Evolutionary conservation across 37 sponge, comb jelly and placozoan species (phyloP), one percentile per base, ranked within the genome.

Genomic region (Spongia lamella): DNA sequence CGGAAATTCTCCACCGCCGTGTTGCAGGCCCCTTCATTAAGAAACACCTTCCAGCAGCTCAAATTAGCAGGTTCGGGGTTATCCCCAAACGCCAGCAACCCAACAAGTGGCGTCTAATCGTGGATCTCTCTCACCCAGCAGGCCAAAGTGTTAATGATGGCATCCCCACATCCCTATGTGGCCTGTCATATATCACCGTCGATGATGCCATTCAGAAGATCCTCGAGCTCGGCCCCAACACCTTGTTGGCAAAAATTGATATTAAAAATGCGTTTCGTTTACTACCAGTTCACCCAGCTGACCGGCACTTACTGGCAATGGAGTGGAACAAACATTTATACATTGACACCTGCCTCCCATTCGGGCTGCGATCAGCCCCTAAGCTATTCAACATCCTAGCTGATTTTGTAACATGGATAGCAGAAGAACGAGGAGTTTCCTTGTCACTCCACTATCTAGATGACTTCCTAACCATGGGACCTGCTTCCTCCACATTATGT

Each of bases 271-370:
- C 76, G 1, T 75, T 30, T 27, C 2, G 57, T 24, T 38, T 78
- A 19, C 31, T 78, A 1, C 79, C 68, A 19, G 68, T 78, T 3
- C 79, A 78, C 79, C 68, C 79, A 50, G 79, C 68, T 7, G 79
- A 78, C 27, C 35, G 79, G 38, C 57, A 20, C 21, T 39, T 65
- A 16, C 39, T 78, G 32, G 79, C 64, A 0, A 78, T 78, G 79
- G 40, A 66, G 37, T 78, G 79, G 79, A 5, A 66, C 27, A 58
- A 68, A 1, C 40, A 4, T 22, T 34, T 38, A 32, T 78, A 34
- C 68, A 51, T 78, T 7, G 79, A 78, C 40, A 78, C 79, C 9
- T 62, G 68, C 3, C 68, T 78, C 22, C 79, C 79, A 7, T 78
- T 78, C 40, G 68, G 79, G 0, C 68, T 78, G 17, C 79, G 68